Conservation (phyloP, 2,113 vertebrate genomes). For the Butorides virescens region DNA sequence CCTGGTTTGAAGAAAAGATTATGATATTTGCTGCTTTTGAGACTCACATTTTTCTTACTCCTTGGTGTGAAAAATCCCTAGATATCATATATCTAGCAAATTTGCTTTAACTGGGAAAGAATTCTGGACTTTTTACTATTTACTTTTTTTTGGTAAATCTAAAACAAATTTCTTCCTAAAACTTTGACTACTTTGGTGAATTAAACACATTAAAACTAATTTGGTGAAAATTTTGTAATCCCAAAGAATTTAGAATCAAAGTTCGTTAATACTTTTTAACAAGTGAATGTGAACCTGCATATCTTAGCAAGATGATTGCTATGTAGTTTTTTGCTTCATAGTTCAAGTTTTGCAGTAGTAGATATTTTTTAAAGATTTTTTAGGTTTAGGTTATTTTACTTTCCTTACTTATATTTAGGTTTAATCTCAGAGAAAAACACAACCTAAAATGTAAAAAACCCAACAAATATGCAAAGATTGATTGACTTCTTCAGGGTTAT, state of each 20-base stretch:
- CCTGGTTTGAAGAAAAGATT: background rate
- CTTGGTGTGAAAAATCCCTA: background rate
- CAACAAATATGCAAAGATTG: background rate
- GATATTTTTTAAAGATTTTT: background rate
- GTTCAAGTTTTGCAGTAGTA: background rate
- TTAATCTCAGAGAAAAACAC: background rate
- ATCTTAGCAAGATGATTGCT: background rate
- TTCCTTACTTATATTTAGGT: background rate
- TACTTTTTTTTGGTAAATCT: background rate
- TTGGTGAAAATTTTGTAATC: background rate
- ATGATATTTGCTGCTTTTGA: background rate
- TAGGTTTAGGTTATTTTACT: background rate
- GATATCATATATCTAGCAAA: background rate
- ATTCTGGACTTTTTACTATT: background rate
- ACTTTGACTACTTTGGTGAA: background rate
- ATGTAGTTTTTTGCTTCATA: background rate
- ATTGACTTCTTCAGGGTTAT: background rate
- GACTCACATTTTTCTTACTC: background rate
- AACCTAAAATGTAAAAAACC: background rate
- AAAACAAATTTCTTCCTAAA: background rate
- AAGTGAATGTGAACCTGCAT: background rate
- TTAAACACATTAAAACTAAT: background rate
- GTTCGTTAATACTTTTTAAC: background rate
- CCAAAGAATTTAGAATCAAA: background rate
- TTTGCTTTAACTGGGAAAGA: background rate